Conservation (phyloP, 2,113 vertebrate species). For the Hyaena hyaena region DNA sequence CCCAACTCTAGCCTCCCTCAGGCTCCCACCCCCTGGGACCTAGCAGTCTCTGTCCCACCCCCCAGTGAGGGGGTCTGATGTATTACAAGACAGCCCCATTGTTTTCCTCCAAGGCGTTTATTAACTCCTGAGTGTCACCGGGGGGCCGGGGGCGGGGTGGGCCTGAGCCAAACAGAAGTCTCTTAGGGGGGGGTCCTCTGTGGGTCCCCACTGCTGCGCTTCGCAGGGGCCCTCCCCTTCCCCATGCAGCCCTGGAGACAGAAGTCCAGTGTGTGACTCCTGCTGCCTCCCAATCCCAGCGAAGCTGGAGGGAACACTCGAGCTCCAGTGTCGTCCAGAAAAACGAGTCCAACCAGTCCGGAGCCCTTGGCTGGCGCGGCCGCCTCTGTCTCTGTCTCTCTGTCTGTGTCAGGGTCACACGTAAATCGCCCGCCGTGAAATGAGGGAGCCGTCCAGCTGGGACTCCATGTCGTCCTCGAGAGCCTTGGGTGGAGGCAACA, state of each 20-base stretch:
- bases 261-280: constrained; percentile 44
- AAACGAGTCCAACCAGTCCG: constrained; percentile 57
- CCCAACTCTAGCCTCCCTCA: background rate
- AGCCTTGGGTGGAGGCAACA: constrained; percentile 84
- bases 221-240: background rate
- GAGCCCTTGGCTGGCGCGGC: background rate
- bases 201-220: background rate
- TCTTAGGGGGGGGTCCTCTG: background rate
- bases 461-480: constrained; percentile 95
- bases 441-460: constrained; percentile 93
- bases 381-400: background rate
- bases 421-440: constrained; percentile 93
- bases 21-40: background rate
- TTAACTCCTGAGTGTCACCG: constrained; percentile 75
- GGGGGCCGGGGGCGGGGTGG: constrained; percentile 34
- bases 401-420: constrained; percentile 84
- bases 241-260: background rate
- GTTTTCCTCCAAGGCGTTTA: constrained; percentile 73
- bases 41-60: background rate
- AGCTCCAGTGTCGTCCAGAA: background rate
- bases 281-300: constrained; percentile 20
- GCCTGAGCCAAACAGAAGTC: constrained; percentile 49
- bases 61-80: constrained; percentile 14
- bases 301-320: constrained; percentile 5
- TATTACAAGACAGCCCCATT: constrained; percentile 61